phyloP scores from a whole-genome alignment of 2,797 vertebrate genomes.

The Rhabdomys pumilio region DNA sequence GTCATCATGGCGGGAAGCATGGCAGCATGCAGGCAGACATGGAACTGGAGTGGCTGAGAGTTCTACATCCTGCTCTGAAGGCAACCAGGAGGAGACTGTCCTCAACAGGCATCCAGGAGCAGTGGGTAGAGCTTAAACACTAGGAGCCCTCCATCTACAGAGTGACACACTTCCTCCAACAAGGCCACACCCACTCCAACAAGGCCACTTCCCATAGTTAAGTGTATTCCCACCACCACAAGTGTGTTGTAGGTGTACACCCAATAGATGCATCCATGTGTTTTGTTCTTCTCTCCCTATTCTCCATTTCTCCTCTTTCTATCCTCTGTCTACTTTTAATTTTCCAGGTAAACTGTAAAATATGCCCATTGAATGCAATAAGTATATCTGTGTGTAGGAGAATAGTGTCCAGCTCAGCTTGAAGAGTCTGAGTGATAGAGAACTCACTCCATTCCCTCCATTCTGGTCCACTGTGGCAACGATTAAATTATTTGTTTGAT shows the following conservation, averaged over 20 bases:
- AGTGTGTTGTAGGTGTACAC: not conserved
- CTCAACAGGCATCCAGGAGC: not conserved
- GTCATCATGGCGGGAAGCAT: not conserved
- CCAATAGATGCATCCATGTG: fast-evolving
- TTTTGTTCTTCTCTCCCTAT: too few relatives aligned
- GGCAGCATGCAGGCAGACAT: not conserved
- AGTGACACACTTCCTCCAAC: not conserved
- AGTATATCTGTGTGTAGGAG: too few relatives aligned
- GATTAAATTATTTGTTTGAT: not conserved
- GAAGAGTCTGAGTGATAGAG: not conserved
- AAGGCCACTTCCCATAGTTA: too few relatives aligned
- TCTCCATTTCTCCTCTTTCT: not conserved
- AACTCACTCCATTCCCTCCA: not conserved
- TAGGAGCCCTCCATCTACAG: not conserved
- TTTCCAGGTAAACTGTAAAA: not conserved
- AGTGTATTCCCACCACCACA: too few relatives aligned
- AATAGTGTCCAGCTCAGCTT: not conserved
- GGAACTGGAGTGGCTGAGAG: not conserved
- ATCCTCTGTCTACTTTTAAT: not conserved
- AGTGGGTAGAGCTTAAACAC: not conserved
- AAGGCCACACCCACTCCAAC: too few relatives aligned
- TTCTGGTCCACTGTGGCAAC: not conserved
- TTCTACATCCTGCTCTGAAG: not conserved
- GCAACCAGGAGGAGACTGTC: not conserved
- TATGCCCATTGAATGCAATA: too few relatives aligned